Percentiles rank a stretch among this genome's conserved stretches.
phyloP scores from a whole-genome alignment of 2,797 vertebrate species.

The Ptychadena robeensis region DNA sequence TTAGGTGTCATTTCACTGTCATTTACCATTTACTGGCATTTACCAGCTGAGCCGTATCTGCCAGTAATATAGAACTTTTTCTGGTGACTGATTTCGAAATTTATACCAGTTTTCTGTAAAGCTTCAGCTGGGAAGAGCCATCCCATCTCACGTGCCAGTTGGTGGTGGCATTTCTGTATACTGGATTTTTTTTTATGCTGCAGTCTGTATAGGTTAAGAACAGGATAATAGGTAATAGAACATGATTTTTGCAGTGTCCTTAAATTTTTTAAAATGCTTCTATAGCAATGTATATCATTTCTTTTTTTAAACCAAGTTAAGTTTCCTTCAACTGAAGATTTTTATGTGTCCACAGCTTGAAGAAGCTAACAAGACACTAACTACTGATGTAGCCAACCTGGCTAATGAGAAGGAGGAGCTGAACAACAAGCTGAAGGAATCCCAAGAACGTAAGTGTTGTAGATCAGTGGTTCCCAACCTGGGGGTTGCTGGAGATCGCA shows the following conservation, averaged over 20 bases:
- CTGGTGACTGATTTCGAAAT: not conserved
- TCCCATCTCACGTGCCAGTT: no score
- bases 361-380: conserved; percentile 94
- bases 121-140: not conserved
- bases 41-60: not conserved
- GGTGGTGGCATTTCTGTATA: no score
- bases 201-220: no score
- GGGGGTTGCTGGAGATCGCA: no score
- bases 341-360: conserved; percentile 80
- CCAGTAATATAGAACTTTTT: not conserved
- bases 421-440: conserved; percentile 91
- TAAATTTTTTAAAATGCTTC: no score
- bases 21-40: not conserved
- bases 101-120: not conserved
- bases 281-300: no score
- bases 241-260: no score
- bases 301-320: no score
- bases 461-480: not conserved
- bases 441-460: conserved; percentile 85
- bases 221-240: no score
- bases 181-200: no score
- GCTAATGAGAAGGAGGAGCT: conserved; percentile 95
- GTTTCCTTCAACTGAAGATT: no score
- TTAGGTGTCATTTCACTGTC: no score
- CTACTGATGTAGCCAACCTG: conserved; percentile 92